Evolutionary conservation across 1,140 invertebrate genomes (phyloP), one percentile per base, ranked within the genome.

Genomic region (Carcinoscorpius rotundicauda): DNA sequence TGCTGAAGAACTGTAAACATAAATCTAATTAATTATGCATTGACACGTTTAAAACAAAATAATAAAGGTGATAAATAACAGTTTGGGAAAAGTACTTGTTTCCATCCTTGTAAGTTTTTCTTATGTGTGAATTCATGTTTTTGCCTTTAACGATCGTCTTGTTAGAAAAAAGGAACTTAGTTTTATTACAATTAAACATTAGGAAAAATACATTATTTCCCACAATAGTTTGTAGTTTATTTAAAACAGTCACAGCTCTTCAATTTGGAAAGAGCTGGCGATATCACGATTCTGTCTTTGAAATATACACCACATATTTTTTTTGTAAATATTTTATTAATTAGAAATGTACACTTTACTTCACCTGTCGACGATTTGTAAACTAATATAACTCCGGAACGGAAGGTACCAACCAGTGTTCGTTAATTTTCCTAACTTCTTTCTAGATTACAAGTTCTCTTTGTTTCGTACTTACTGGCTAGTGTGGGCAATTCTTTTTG

Each of bases 401-500:
- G 3, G 29, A 29, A 29, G 29, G 29, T 29, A 29, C 3, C 29
- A 29, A 29, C 29, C 29, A 29, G 53, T 55, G 8, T 55, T 55
- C 8, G 8, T 55, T 55, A 9, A 8, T 9, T 55, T 55, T 55
- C 2, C 8, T 55, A 8, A 9, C 53, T 3, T 55, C 52, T 69
- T 67, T 67, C 56, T 70, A 81, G 81, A 79, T n/a, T 80, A 83
- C 76, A 85, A 91, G 65, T 98, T 98, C 79, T 97, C 94, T 0
- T 79, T 98, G 4, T 96, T 95, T 74, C 86, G 95, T 62, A 95
- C 95, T 3, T 96, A 97, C 75, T 99, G 96, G 96, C 81, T 99
- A 62, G 96, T 98, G 8, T 98, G 95, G 94, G 93, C 96, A 29
- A 93, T 98, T 52, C 82, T 98, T 11, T 98, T 98, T 79, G 91